Conservation (phyloP, 1,140 invertebrate species). For the Spodoptera litura region DNA sequence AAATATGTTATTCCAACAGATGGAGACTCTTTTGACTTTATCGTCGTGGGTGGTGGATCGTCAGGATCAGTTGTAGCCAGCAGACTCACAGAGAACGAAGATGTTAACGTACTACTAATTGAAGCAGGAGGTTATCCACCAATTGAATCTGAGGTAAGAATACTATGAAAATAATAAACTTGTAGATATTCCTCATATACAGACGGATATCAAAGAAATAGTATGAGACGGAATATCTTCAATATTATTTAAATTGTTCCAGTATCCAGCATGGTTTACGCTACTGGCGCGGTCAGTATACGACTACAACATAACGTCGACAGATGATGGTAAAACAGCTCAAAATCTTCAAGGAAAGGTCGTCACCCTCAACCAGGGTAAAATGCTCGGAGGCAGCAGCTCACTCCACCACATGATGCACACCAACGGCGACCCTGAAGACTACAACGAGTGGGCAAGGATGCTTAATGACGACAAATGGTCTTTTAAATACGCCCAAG, state of each 20-base stretch:
- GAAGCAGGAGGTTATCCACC: constrained; percentile 7
- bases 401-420: constrained; percentile 31
- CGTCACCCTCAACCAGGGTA: background rate
- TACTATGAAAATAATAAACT: background rate
- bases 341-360: background rate
- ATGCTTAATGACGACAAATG: constrained; percentile 24
- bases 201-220: too few species aligned
- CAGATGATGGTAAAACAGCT: background rate
- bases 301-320: background rate
- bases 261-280: background rate
- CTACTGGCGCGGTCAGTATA: background rate
- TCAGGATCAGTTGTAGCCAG: background rate
- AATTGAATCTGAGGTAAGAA: constrained; percentile 4
- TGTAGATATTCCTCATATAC: background rate
- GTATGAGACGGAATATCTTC: too few species aligned
- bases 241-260: background rate
- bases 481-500: background rate
- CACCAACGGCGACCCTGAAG: constrained; percentile 8
- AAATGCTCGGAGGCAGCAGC: constrained; percentile 36
- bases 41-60: background rate
- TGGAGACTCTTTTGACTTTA: background rate
- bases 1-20: background rate
- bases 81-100: background rate
- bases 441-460: constrained; percentile 28
- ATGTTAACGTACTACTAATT: background rate